Evolutionary conservation across 1,140 invertebrate species (phyloP), one percentile per base, ranked within the genome.

Genomic region (Procambarus clarkii): DNA sequence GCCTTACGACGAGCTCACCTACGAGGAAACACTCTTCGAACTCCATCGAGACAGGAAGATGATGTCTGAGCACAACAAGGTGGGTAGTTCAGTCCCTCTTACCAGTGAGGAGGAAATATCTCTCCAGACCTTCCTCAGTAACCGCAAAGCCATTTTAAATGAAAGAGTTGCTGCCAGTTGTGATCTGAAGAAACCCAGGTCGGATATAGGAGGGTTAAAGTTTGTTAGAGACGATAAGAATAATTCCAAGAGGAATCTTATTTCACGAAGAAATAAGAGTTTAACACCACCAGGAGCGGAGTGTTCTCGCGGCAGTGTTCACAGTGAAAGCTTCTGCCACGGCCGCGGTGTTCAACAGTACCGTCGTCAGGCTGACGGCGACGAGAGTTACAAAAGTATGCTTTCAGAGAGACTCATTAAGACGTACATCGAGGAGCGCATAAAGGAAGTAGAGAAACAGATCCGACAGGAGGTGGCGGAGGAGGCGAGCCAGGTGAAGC

Each of bases 1-100:
- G 58, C 92, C 92, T 5, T 91, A 91, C 71, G 92, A 92, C 58
- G 92, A 92, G 48, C 85, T 92, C 18, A 92, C 92, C 46, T 92
- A 91, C 79, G 92, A 92, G 78, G 92, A 92, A 78, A 92, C 92
- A 3, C 89, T 92, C 8, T 92, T 92, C 60, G 89, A 91, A 60
- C 74, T 92, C 8, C 82, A 78, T 24, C 60, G 76, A 21, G 89
- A 86, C 79, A 78, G 74, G n/a, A 79, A 74, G 2, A 76, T 71
- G 34, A 54, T 8, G 24, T 11, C 74, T 2, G 3, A 5, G 2
- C 45, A n/a, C 15, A 85, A 48, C 15, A 74, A 48, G 60, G 69
- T 74, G 5, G 87, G 78, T 15, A 71, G 46, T 45, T 82, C 79
- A 13, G 45, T 78, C 34, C 77, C 54, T 24, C 60, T 24, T 21